A percentile compares a stretch with the other conserved stretches of the same genome.
phyloP scores from a whole-genome alignment of 2,888 invertebrate genomes.

The Pammene aurita region DNA sequence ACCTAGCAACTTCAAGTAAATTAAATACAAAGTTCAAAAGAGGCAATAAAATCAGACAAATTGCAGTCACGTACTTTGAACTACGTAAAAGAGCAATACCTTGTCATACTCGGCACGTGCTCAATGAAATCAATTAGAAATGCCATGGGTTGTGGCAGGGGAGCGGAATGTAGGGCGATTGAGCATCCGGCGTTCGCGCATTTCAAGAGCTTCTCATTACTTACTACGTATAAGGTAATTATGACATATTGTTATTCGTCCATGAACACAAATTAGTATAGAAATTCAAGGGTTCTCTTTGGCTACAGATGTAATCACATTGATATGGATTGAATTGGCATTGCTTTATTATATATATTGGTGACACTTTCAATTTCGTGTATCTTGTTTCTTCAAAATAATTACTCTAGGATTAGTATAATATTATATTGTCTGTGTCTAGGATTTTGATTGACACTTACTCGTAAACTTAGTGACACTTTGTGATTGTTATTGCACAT shows the following conservation, averaged over 20 bases:
- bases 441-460: too few relatives aligned
- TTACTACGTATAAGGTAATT: conserved; percentile 17
- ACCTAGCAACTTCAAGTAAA: too few relatives aligned
- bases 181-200: conserved; percentile 25
- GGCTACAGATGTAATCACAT: too few relatives aligned
- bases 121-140: conserved; percentile 31
- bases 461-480: too few relatives aligned
- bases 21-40: background rate
- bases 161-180: conserved; percentile 29
- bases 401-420: too few relatives aligned
- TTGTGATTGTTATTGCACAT: too few relatives aligned
- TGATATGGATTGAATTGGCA: too few relatives aligned
- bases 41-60: background rate
- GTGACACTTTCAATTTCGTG: too few relatives aligned
- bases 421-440: too few relatives aligned
- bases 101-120: conserved; percentile 1
- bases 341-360: too few relatives aligned
- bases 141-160: conserved; percentile 3
- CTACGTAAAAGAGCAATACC: background rate
- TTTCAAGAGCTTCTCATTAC: conserved; percentile 36
- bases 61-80: background rate
- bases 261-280: background rate
- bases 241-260: background rate
- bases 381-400: too few relatives aligned
- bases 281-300: too few relatives aligned